These are phyloP conservation scores for Xenopus petersii DNA, from an alignment of 2,797 vertebrate genomes.

Conservation along the genomic window DNA sequence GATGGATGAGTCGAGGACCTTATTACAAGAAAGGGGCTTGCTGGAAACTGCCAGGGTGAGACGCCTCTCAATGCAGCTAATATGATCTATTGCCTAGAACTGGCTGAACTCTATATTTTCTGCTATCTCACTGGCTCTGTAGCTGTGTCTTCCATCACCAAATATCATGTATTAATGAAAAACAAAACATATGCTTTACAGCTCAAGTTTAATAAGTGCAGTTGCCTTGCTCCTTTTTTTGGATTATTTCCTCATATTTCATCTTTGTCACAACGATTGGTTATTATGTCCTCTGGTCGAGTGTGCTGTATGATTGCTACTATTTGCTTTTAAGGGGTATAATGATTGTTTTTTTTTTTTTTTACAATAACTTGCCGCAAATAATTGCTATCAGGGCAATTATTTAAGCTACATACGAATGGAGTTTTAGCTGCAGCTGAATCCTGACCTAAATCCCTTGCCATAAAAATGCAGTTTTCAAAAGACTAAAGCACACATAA, in stretches of 20 bases:
- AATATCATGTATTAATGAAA: constrained; percentile 23
- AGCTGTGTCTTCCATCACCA: not conserved
- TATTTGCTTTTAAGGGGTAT: too few species aligned
- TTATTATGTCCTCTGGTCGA: too few species aligned
- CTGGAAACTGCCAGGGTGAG: constrained; percentile 26
- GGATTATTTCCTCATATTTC: not conserved
- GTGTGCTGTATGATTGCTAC: too few species aligned
- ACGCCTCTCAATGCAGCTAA: constrained; percentile 30
- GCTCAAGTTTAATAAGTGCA: constrained; percentile 20
- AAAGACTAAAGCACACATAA: too few species aligned
- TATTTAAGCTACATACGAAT: too few species aligned
- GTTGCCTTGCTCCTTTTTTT: constrained; percentile 5
- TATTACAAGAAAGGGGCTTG: constrained; percentile 35
- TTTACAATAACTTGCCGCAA: too few species aligned
- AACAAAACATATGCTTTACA: constrained; percentile 25
- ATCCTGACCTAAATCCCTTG: too few species aligned
- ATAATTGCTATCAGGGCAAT: too few species aligned
- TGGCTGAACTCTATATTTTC: not conserved
- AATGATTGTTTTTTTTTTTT: too few species aligned
- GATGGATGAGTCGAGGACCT: constrained; percentile 16
- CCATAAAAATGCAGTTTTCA: too few species aligned
- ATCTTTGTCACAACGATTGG: not conserved
- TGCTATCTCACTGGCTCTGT: not conserved
- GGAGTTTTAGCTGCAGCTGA: too few species aligned
- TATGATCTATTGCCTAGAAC: constrained; percentile 13